Percentiles rank a stretch among this genome's conserved stretches.
Conservation (phyloP, 2,797 vertebrate species). For the Pygocentrus nattereri region DNA sequence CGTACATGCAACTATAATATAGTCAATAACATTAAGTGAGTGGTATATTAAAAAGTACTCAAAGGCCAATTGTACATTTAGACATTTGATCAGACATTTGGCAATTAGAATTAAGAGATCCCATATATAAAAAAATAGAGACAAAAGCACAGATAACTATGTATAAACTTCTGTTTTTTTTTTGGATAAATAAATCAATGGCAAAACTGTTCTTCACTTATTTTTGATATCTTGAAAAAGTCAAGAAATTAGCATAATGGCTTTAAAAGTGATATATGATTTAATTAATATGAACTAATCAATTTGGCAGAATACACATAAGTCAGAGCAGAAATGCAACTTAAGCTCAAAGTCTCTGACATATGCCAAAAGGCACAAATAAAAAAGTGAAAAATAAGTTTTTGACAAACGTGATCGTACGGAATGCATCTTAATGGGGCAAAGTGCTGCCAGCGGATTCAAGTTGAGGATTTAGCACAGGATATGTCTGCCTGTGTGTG, state of each 20-base stretch:
- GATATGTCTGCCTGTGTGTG: conserved; percentile 10
- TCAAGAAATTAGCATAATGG: not conserved
- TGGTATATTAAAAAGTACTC: not conserved
- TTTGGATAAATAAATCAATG: not conserved
- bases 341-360: not conserved
- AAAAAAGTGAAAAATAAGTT: conserved; percentile 24
- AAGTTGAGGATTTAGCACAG: conserved; percentile 50
- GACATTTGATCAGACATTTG: not conserved
- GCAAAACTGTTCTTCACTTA: not conserved
- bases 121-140: not conserved
- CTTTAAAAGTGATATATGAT: not conserved
- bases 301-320: conserved; percentile 21
- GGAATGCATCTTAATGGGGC: conserved; percentile 26
- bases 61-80: not conserved
- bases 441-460: conserved; percentile 32
- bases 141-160: not conserved
- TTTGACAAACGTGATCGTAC: not conserved
- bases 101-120: not conserved
- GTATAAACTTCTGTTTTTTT: not conserved
- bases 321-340: not conserved
- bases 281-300: not conserved
- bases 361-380: conserved; percentile 50
- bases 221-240: not conserved
- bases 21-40: not conserved
- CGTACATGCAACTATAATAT: not conserved